Evolutionary conservation across 2,113 vertebrate genomes (phyloP), one percentile per base, ranked within the genome.

Genomic region (Oxyura jamaicensis): DNA sequence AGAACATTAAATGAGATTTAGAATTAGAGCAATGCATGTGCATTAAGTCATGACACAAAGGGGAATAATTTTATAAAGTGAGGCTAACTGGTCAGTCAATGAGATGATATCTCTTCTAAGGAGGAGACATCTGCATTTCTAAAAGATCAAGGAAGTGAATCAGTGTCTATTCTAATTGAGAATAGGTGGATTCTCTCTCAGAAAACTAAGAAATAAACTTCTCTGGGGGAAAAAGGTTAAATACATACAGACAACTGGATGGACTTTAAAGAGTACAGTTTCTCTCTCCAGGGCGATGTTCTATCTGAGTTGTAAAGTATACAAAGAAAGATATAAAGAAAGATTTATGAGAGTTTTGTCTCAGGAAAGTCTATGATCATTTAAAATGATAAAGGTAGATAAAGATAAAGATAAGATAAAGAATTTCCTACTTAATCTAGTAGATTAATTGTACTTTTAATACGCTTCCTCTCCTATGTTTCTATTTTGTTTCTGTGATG

Each of bases 321-420:
- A 44, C 22, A n/a, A 75, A 59, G 36, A 52, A 0, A 19, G 28
- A 46, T 14, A 44, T 26, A n/a, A 75, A 59, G 36, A 52, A 0
- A 19, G 31, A 46, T 14, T 55, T 66, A 39, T 3, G 2, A 63
- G 13, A 21, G 6, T 2, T 36, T 73, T 73, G 5, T 68, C 50
- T 39, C 12, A 74, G 22, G 31, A 60, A 75, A 59, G 7, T 12
- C 56, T 79, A 6, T 17, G 56, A 82, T 41, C 18, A 17, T 3
- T 13, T 68, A 7, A 6, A 48, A 48, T 48, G 6, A 41, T 41
- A 41, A 41, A 41, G 41, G 36, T 39, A 39, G 36, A 41, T 41
- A 41, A 41, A 41, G 41, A 41, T 41, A 41, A 41, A 41, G 41
- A 41, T 41, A 41, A 41, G 8, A 60, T 44, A 46, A 44, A 63